Base-by-base conservation (phyloP, 1,140 invertebrate species). In the Lordiphosa clarofinis region DNA sequence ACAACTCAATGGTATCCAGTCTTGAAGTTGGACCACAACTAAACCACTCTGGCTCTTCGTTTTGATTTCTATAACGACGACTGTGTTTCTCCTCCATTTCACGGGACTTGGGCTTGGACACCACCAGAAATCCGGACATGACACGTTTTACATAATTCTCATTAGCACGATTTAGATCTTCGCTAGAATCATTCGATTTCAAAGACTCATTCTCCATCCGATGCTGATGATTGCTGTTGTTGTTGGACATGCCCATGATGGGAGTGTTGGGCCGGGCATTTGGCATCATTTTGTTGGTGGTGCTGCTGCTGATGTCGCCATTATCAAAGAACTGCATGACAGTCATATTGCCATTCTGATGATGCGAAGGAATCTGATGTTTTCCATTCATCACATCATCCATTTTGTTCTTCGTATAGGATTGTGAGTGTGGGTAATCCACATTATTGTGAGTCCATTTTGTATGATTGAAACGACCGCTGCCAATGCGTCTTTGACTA, bases 401-500 rank as follows among this genome's bases (percentile, higher is more conserved):
- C 43, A 62, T 38, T 2, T 69, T 82, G 1, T 42, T 39, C 7
- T 62, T 75, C n/a, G 56, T 50, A 12, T 82, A 65, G 0, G 46
- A 12, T 10, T 57, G 33, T n/a, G 15, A 8, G 3, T 62, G 43
- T 8, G 65, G 60, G 21, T 71, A 78, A 19, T 82, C 75, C 7
- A 42, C 57, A 15, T 58, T 67, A 21, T 62, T 65, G 19, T 58
- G 78, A 4, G 78, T 47, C 76, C 73, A 88, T 64, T 86, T 88
- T 1, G 64, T 59, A 40, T 87, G 82, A 4, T 62, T 72, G 2
- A 88, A 39, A 13, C 87, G 87, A 15, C 87, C 87, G 40, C 87
- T 88, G 7, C 87, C 87, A 39, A 88, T 88, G n/a, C 87, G 87
- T 37, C 87, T 67, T 48, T 88, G 81, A 72, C 88, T 88, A 10